Evolutionary conservation across 2,113 vertebrate genomes (phyloP), one percentile per base, ranked within the genome.

Genomic region (Hiodon tergisus): DNA sequence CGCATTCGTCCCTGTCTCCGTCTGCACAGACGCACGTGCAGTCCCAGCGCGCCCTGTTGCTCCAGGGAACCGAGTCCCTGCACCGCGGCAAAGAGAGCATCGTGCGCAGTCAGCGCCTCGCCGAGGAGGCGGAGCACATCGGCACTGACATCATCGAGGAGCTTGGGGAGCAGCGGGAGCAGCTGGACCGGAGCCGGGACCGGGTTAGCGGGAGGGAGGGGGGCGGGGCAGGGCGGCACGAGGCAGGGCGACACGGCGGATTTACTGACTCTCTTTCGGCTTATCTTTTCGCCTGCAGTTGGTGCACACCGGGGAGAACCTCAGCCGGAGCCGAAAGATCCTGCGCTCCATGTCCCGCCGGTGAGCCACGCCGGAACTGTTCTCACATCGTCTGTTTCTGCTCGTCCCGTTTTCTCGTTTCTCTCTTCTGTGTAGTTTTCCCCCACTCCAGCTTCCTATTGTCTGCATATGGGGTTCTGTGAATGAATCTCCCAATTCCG

Each of bases 71-170:
- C 0, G 93, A 98, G 48, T 92, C 91, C 69, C 86, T 99, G 75
- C 95, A 92, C 87, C 89, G 91, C 9, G 93, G 95, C 81, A 94
- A 82, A 1, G 91, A 96, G 84, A 99, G 97, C 76, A 93, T 99
- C 2, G 94, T 96, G 48, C 92, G 95, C 31, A 97, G 95, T 2
- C 95, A 98, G 48, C 90, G 91, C 11, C 90, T 99, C 31, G 96
- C 97, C 1, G 89, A 86, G 0, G 96, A 99, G 77, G 95, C 96
- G 0, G 97, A 98, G 60, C 92, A 95, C 74, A 92, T 99, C 4
- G 97, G 96, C 73, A 92, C 90, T 0, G 94, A 97, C 7, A 95
- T 99, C 66, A 98, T 98, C 0, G 97, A 98, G 78, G 97, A 98
- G 57, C 92, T 99, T 0, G 97, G 97, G 9, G 95, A 93, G 51